Evolutionary conservation across 2,797 vertebrate species (phyloP).

Genomic region (Hippopotamyrus pictus): DNA sequence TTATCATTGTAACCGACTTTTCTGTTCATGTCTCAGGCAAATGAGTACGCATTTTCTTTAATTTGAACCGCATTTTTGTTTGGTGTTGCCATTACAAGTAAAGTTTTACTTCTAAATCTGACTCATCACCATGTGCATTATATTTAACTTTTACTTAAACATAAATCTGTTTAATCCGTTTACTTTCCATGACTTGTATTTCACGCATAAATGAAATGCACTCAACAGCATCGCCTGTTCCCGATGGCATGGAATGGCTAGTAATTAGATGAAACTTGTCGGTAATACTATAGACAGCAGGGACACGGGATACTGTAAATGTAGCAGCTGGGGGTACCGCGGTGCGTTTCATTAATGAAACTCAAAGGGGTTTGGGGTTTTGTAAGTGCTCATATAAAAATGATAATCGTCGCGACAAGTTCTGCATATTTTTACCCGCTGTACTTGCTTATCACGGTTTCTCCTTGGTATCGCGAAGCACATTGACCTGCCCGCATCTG

Average conservation of each 20-base stretch:
- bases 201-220: background rate
- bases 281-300: background rate
- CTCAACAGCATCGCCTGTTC: background rate
- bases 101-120: background rate
- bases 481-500: slow-evolving; percentile 31
- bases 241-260: background rate
- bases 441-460: background rate
- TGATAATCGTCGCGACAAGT: background rate
- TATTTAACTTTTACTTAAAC: background rate
- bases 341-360: background rate
- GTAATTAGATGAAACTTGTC: background rate
- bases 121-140: background rate
- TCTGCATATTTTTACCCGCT: background rate
- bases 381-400: background rate
- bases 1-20: background rate
- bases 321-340: background rate
- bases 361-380: background rate
- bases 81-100: background rate
- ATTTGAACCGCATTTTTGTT: background rate
- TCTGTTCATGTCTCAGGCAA: background rate
- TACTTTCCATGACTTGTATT: background rate
- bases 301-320: slow-evolving; percentile 12
- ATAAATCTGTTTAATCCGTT: background rate
- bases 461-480: background rate
- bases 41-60: background rate